Base-by-base conservation (phyloP, 1,140 invertebrate species). In the Agrilus planipennis region DNA sequence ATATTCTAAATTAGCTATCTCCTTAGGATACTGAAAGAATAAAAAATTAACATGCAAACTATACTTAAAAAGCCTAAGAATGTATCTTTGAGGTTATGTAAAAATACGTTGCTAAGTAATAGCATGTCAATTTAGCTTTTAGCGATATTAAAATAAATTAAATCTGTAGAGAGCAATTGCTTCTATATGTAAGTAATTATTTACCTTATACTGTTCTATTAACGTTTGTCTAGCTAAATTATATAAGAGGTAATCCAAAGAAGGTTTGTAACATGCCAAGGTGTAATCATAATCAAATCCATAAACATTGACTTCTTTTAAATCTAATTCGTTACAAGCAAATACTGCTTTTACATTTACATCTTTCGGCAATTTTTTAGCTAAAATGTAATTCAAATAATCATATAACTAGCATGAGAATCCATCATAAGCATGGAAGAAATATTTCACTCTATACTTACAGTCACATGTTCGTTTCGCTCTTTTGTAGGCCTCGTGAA, bases 281-380 rank as follows among this genome's bases (percentile, higher is more conserved):
- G 94, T 98, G 58, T 97, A 98, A 62, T 98, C 94, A 71, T 97
- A 98, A 69, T 98, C 94, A 71, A 97, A 98, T 12, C 94, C 94
- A 72, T 95, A 97, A 1, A 96, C 88, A 55, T 89, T 76, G 22
- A 97, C 85, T 59, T 94, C 85, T 42, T 79, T 74, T 16, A 98
- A 63, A 63, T 94, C 83, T 15, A 96, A 67, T 60, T 97, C 91
- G 68, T 97, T 97, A 64, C 92, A 96, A n/a, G 89, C 89, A 71
- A 96, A 98, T 1, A 97, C 88, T 14, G 82, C 87, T 50, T 74
- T 69, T 1, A 77, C 72, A 55, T 89, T 84, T 0, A 92, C 86
- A 70, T 91, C 82, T 52, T 78, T 75, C 14, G 88, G 87, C 9
- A 89, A 63, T 55, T 90, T 90, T 59, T 89, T 90, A 1, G 84